Conservation (phyloP, 2,797 vertebrate species). For the Hirundo rustica region DNA sequence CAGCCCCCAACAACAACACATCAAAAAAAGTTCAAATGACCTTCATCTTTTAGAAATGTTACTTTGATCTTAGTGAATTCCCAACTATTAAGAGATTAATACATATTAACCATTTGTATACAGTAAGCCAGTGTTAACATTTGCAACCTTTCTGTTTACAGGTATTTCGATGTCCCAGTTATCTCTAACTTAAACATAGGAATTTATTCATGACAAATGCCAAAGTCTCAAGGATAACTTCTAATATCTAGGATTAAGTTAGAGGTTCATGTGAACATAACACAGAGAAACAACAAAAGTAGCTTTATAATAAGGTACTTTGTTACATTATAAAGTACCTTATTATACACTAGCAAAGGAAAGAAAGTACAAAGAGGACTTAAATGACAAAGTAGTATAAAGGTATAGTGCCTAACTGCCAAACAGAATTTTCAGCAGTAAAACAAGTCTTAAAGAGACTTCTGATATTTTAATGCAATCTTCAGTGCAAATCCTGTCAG, state of each 20-base stretch:
- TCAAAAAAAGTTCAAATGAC: not conserved
- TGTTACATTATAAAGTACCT: not conserved
- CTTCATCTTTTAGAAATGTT: not conserved
- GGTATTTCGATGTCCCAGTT: not conserved
- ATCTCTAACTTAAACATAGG: not conserved
- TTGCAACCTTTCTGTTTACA: not conserved
- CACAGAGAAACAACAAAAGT: not conserved
- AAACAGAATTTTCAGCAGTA: not conserved
- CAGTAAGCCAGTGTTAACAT: not conserved
- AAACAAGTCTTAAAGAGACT: conserved; percentile 14
- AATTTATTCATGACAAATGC: not conserved
- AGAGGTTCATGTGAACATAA: not conserved
- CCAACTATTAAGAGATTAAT: not conserved
- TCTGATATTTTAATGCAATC: not conserved
- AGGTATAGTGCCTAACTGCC: not conserved
- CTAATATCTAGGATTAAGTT: not conserved
- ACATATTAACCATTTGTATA: not conserved
- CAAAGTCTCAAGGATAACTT: not conserved
- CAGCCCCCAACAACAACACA: not conserved
- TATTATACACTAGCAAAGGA: not conserved
- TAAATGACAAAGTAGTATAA: not conserved
- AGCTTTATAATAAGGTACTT: not conserved
- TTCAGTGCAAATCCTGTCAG: not conserved
- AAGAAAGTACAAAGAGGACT: conserved; percentile 24
- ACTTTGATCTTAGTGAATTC: not conserved